Evolutionary conservation across 2,113 vertebrate genomes (phyloP), one percentile per base, ranked within the genome.

Genomic region (Eira barbara): DNA sequence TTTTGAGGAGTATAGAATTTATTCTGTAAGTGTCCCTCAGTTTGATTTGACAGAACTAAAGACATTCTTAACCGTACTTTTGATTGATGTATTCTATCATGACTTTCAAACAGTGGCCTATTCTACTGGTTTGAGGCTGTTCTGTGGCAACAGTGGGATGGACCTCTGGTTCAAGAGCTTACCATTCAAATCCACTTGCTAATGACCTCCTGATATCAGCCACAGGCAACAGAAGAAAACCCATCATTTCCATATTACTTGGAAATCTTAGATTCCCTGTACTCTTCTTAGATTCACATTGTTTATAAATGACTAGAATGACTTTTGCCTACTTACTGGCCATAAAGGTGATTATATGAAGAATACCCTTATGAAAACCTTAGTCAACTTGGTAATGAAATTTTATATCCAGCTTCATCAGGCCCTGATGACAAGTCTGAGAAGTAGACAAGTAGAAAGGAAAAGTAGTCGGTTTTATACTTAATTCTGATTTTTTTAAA

Each of bases 381-480:
- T 95, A 85, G 89, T 96, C 97, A 98, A 86, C 89, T 95, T 96
- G 91, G 36, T 87, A 96, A 96, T 92, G 89, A 88, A 65, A 97
- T 98, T 98, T 96, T 63, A 71, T 85, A 94, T 18, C 49, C 61
- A 59, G 74, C 80, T 88, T 91, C 95, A 94, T 79, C 0, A 49
- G 95, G 25, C 91, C 61, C 91, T 98, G 97, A 98, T 94, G 96
- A 98, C 91, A 98, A 97, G 89, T 98, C 96, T 10, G 31, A 65
- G 63, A 69, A 69, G 67, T 69, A 69, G 34, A 69, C 96, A 96
- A 92, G 89, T 97, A 96, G 97, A 96, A 93, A 94, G 92, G 98
- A 97, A 98, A 98, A 98, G 82, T 74, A 42, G 94, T 98, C 97
- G 96, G 83, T 94, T 78, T 94, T 93, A 74, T 90, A 94, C 96